These are phyloP conservation scores for Cavia aperea DNA, from an alignment of 2,113 vertebrate species.

Conservation along the genomic window DNA sequence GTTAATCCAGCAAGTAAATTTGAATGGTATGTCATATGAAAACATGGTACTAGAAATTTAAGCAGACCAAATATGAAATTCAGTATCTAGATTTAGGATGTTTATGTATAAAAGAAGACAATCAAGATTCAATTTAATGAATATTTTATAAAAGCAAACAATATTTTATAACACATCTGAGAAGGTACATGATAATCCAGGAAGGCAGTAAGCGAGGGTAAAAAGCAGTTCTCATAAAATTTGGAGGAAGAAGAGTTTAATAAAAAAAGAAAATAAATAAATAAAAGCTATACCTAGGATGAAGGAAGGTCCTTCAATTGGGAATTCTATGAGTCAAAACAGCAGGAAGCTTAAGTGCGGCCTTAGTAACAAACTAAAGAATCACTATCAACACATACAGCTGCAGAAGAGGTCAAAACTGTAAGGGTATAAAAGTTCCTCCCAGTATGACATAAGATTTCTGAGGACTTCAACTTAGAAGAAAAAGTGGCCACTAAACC, in stretches of 20 bases:
- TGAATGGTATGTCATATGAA: not conserved
- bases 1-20: not conserved
- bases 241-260: not conserved
- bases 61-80: not conserved
- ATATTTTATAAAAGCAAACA: not conserved
- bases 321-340: not conserved
- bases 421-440: not conserved
- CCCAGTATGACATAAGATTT: not conserved
- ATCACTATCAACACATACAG: not conserved
- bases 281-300: not conserved
- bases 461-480: not conserved
- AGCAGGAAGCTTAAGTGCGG: not conserved
- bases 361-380: not conserved
- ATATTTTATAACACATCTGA: not conserved
- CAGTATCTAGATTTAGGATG: not conserved
- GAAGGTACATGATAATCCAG: not conserved
- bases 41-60: not conserved
- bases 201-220: not conserved
- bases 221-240: not conserved
- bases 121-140: not conserved
- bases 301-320: not conserved
- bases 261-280: not conserved
- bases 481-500: not conserved
- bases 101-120: not conserved
- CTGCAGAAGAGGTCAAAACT: not conserved